A percentile compares a stretch with the other conserved stretches of the same genome.
Conservation (phyloP, 1,140 invertebrate species). For the Hycleus phaleratus region DNA sequence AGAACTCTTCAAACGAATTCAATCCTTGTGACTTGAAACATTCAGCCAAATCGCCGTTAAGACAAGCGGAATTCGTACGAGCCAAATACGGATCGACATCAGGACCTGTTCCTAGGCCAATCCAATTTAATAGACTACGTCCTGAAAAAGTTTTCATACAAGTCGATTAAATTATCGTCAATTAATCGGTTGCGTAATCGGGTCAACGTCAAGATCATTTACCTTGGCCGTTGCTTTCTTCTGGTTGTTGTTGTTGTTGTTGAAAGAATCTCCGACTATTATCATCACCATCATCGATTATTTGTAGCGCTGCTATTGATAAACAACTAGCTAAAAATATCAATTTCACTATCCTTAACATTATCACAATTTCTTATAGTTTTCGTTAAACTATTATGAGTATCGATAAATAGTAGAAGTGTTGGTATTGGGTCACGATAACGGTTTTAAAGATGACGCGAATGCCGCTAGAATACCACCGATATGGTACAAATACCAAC, state of each 20-base stretch:
- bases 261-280: not conserved
- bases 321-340: constrained; percentile 43
- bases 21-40: constrained; percentile 72
- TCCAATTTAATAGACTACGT: constrained; percentile 61
- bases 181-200: not conserved
- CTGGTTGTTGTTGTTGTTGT: constrained; percentile 27
- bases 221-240: constrained; percentile 38
- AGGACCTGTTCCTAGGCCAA: constrained; percentile 60
- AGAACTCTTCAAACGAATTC: constrained; percentile 66
- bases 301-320: constrained; percentile 43
- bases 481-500: too few relatives aligned
- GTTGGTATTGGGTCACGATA: too few relatives aligned
- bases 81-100: constrained; percentile 69
- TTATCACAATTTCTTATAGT: constrained; percentile 14
- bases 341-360: constrained; percentile 41
- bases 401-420: too few relatives aligned
- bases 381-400: too few relatives aligned
- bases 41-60: constrained; percentile 67
- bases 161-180: not conserved
- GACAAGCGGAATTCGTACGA: constrained; percentile 59
- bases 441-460: too few relatives aligned
- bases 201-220: constrained; percentile 16
- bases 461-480: too few relatives aligned
- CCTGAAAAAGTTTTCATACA: constrained; percentile 40
- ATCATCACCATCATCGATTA: constrained; percentile 40